phyloP scores from a whole-genome alignment of 2,888 invertebrate species.

The Volucella zonaria region DNA sequence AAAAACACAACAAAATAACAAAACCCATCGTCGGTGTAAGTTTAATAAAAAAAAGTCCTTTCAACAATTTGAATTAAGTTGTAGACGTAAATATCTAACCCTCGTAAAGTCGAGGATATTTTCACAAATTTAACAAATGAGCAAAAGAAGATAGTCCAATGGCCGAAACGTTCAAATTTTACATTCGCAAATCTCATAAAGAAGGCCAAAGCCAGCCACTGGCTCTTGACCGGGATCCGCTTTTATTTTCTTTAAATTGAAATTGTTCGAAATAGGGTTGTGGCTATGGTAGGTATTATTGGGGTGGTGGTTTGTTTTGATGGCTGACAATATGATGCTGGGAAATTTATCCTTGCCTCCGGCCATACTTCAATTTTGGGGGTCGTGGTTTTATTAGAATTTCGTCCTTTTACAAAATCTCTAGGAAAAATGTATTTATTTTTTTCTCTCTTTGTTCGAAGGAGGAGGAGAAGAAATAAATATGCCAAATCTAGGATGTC shows the following conservation, averaged over 20 bases:
- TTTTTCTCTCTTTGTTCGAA: neutral
- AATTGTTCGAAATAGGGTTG: conserved; percentile 5
- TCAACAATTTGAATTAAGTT: too few relatives aligned
- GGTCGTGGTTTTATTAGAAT: conserved; percentile 18
- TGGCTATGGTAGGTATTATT: neutral
- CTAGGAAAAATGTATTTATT: neutral
- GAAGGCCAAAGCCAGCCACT: conserved; percentile 3
- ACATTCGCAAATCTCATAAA: too few relatives aligned
- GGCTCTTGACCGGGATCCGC: conserved; percentile 40
- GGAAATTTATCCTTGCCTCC: conserved; percentile 11
- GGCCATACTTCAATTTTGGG: neutral
- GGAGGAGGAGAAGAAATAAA: neutral
- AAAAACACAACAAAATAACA: too few relatives aligned
- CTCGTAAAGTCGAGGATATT: too few relatives aligned
- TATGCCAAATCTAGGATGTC: too few relatives aligned
- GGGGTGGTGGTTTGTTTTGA: neutral
- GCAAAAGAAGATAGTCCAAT: too few relatives aligned
- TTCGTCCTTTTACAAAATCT: neutral
- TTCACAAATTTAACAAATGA: too few relatives aligned
- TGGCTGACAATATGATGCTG: neutral
- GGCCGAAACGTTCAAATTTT: too few relatives aligned
- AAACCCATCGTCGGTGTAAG: too few relatives aligned
- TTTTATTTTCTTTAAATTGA: conserved; percentile 38
- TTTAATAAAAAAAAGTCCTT: too few relatives aligned
- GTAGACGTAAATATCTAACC: too few relatives aligned